Evolutionary conservation across 2,888 invertebrate genomes (phyloP).

Genomic region (Nomada hirtipes): DNA sequence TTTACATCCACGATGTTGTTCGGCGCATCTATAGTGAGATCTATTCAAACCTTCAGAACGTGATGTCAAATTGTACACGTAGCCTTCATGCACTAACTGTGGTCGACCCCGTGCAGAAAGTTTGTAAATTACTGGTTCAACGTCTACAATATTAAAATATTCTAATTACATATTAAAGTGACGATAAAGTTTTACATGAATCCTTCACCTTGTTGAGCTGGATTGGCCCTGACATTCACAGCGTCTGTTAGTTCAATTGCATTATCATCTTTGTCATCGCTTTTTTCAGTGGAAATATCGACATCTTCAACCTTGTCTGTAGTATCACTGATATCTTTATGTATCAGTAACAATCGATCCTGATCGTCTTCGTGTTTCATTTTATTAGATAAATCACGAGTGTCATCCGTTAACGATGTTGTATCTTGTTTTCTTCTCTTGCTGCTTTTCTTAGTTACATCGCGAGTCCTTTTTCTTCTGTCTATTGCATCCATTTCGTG

Average conservation of each 20-base stretch:
- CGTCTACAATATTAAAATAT: conserved; percentile 57
- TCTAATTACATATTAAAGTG: background rate
- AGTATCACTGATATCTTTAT: conserved; percentile 44
- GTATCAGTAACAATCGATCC: conserved; percentile 23
- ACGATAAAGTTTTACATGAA: background rate
- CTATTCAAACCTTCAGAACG: conserved; percentile 76
- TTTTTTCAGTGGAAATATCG: conserved; percentile 25
- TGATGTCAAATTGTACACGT: conserved; percentile 78
- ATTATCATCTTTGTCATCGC: conserved; percentile 28
- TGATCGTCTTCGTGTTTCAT: conserved; percentile 32
- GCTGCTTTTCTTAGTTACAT: conserved; percentile 35
- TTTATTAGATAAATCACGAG: conserved; percentile 12
- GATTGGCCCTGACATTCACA: conserved; percentile 33
- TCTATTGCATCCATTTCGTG: conserved; percentile 33
- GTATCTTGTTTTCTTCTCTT: conserved; percentile 46
- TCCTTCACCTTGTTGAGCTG: conserved; percentile 49
- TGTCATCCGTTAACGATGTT: conserved; percentile 1
- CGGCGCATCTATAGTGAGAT: conserved; percentile 78
- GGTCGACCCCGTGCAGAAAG: conserved; percentile 77
- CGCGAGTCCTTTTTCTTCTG: conserved; percentile 28
- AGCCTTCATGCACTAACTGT: conserved; percentile 76
- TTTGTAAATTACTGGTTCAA: conserved; percentile 76
- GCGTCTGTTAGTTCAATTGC: background rate
- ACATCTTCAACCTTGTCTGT: conserved; percentile 45
- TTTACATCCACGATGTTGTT: conserved; percentile 78